Conservation (phyloP, 1,140 invertebrate species). For the Heterodera carotae region DNA sequence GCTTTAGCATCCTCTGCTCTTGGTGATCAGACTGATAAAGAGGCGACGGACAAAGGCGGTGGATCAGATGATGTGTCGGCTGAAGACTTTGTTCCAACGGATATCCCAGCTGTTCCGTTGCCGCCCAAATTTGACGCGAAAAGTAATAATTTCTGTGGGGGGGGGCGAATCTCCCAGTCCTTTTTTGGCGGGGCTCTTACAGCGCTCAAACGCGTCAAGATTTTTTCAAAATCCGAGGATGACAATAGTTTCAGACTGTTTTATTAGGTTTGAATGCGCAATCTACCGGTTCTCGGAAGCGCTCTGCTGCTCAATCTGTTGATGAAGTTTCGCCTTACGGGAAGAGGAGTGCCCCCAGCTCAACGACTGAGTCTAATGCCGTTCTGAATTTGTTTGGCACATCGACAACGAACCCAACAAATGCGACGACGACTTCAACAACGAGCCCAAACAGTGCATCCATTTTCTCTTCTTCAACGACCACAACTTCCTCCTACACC, state of each 20-base stretch:
- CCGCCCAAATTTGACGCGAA: constrained; percentile 65
- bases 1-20: not conserved
- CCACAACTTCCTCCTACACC: no score
- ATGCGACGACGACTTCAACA: not conserved
- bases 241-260: no score
- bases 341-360: not conserved
- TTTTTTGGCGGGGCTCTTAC: no score
- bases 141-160: no score
- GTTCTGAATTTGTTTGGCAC: no score
- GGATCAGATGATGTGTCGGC: constrained; percentile 29
- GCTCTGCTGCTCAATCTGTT: not conserved
- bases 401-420: not conserved
- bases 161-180: no score
- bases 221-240: no score
- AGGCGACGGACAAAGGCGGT: constrained; percentile 4
- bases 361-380: not conserved
- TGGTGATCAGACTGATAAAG: not conserved
- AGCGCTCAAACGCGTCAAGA: no score
- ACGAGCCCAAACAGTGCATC: not conserved
- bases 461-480: not conserved
- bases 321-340: constrained; percentile 1
- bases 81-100: constrained; percentile 39
- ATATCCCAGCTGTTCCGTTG: constrained; percentile 67
- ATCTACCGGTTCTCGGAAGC: not conserved
- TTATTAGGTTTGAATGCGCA: not conserved